These are phyloP conservation scores for Pseudomyrmex gracilis DNA, from an alignment of 1,140 invertebrate genomes.

Conservation along the genomic window DNA sequence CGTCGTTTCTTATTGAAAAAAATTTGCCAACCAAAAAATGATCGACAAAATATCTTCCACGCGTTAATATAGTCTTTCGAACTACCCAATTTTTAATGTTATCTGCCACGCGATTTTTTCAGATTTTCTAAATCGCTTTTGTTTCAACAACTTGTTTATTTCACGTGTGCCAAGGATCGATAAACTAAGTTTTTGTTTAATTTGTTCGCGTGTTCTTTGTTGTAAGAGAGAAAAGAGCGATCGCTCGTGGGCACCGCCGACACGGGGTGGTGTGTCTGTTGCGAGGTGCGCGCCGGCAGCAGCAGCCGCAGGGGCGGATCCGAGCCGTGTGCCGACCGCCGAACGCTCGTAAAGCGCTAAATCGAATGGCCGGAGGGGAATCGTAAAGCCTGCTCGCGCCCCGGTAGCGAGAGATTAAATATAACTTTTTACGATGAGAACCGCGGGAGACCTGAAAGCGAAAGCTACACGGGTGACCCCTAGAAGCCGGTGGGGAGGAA, in stretches of 20 bases:
- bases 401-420: slow-evolving; percentile 56
- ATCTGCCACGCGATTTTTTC: too few relatives aligned
- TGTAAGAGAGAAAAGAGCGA: slow-evolving; percentile 26
- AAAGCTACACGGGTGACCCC: not conserved
- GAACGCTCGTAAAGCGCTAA: slow-evolving; percentile 49
- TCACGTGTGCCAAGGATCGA: too few relatives aligned
- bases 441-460: slow-evolving; percentile 44
- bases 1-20: too few relatives aligned
- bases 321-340: slow-evolving; percentile 19
- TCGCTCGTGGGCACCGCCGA: not conserved
- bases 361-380: slow-evolving; percentile 50
- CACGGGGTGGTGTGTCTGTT: not conserved
- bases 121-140: too few relatives aligned
- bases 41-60: too few relatives aligned
- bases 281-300: not conserved
- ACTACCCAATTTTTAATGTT: too few relatives aligned
- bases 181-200: too few relatives aligned
- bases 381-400: slow-evolving; percentile 31
- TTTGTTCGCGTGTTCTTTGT: too few relatives aligned
- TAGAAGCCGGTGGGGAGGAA: too few relatives aligned
- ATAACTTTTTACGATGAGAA: slow-evolving; percentile 58
- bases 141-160: too few relatives aligned
- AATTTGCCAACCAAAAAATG: too few relatives aligned
- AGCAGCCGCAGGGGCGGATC: slow-evolving; percentile 4
- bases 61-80: too few relatives aligned